Conservation (phyloP, 2,113 vertebrate genomes). For the Rostratula benghalensis region DNA sequence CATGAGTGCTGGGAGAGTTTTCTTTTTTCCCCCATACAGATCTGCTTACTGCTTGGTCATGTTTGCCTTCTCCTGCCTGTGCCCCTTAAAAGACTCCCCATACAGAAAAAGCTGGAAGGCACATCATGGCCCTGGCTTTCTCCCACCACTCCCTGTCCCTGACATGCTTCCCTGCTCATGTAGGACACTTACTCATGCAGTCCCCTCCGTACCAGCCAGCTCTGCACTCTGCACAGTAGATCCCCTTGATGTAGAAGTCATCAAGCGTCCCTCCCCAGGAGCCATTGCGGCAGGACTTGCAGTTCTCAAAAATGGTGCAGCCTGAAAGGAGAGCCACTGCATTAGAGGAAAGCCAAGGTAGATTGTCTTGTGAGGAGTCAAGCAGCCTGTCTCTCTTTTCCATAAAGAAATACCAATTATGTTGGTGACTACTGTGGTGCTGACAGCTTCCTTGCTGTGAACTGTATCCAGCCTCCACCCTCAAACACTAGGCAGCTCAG, state of each 20-base stretch:
- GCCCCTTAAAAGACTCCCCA: background rate
- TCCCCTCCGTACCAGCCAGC: constrained; percentile 96
- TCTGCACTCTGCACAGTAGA: constrained; percentile 92
- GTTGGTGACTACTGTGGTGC: background rate
- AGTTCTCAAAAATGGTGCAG: constrained; percentile 97
- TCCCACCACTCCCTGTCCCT: background rate
- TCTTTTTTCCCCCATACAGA: background rate
- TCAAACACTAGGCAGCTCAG: background rate
- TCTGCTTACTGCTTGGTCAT: background rate
- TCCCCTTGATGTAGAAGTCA: constrained; percentile 91
- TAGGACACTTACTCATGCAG: constrained; percentile 90
- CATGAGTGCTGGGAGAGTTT: background rate
- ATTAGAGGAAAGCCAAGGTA: background rate
- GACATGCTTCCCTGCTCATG: background rate
- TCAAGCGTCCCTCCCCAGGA: constrained; percentile 91
- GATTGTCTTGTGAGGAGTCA: background rate
- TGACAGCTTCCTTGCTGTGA: background rate
- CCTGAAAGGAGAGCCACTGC: constrained; percentile 62
- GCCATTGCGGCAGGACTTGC: constrained; percentile 93
- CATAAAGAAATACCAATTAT: background rate
- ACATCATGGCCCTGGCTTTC: background rate
- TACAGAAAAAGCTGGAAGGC: background rate
- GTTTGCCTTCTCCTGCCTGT: background rate
- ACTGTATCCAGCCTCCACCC: background rate
- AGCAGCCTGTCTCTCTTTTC: background rate